Base-by-base conservation (phyloP, 92 coral and sea anemone genomes). In the Epizoanthus fatuus region DNA sequence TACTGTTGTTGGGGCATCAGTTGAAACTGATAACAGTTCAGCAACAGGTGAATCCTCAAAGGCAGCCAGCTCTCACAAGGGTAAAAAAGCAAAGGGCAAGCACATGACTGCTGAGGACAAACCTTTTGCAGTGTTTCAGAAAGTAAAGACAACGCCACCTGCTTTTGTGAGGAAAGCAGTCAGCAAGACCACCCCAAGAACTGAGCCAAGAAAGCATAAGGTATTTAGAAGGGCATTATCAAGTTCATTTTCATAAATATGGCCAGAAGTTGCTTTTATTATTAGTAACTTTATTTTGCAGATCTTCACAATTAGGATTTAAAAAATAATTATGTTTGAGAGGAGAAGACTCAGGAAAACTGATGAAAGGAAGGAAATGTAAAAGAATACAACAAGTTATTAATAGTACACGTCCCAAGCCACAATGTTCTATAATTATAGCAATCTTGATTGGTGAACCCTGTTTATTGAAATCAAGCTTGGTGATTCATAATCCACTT, bases 91-190 rank as follows among this genome's bases (percentile, higher is more conserved):
- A 14, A 77, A 39, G 19, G 22, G 17, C 40, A 76, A 86, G 39
- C 15, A 16, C 39, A 32, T 79, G 63, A 64, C 47, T 16, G 58
- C 32, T 5, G 80, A 40, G 8, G n/a, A 19, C 37, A 71, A 85
- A 38, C 83, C 95, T 47, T 94, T 90, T 80, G 89, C 91, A 37
- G 60, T 81, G 42, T 92, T 85, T 68, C 51, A 70, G 63, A 93
- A 90, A 70, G 81, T 82, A 45, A 74, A 74, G 38, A 71, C 93
- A 52, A 71, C 87, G 2, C 98, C 98, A 1, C 90, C 92, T 37
- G 95, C 98, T 40, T 94, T 89, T 66, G 84, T 94, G n/a, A 69
- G 85, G 81, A 89, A 76, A 73, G 74, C 84, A 16, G n/a, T 69
- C 4, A 63, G 92, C 5, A 91, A 84, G 51, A 76, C 84, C 62